phyloP scores from a whole-genome alignment of 2,888 invertebrate genomes.

The Ornithoptera alexandrae region DNA sequence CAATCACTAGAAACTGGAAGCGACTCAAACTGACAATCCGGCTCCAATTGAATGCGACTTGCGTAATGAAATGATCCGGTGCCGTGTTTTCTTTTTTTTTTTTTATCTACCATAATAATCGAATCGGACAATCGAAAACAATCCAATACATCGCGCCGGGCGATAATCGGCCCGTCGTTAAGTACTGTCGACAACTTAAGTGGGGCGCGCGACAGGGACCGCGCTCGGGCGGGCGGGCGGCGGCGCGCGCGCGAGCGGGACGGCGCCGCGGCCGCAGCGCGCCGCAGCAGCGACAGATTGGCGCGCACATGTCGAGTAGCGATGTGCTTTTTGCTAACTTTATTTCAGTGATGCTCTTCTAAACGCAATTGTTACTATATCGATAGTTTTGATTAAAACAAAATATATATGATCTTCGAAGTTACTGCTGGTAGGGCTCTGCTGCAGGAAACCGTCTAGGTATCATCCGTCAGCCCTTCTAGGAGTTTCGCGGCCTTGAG shows the following conservation, averaged over 20 bases:
- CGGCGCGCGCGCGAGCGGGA: slow-evolving; percentile 42
- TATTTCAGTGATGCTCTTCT: slow-evolving; percentile 36
- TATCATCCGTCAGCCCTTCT: no score
- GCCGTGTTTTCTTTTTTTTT: slow-evolving; percentile 30
- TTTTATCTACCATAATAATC: slow-evolving; percentile 58
- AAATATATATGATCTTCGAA: no score
- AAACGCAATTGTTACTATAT: not conserved
- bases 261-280: slow-evolving; percentile 46
- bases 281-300: slow-evolving; percentile 75
- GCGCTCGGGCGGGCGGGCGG: slow-evolving; percentile 23
- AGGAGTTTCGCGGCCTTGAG: no score
- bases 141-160: slow-evolving; percentile 65
- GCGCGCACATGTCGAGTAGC: slow-evolving; percentile 76
- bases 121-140: slow-evolving; percentile 68
- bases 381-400: not conserved
- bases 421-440: no score
- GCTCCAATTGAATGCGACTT: not conserved
- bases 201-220: slow-evolving; percentile 51
- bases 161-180: slow-evolving; percentile 68
- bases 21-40: no score
- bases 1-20: no score
- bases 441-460: no score
- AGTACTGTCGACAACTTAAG: slow-evolving; percentile 65
- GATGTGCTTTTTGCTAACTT: slow-evolving; percentile 75
- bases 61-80: slow-evolving; percentile 42